Evolutionary conservation across 2,797 vertebrate genomes (phyloP), one percentile per base, ranked within the genome.

Genomic region (Pagetopsis macropterus): DNA sequence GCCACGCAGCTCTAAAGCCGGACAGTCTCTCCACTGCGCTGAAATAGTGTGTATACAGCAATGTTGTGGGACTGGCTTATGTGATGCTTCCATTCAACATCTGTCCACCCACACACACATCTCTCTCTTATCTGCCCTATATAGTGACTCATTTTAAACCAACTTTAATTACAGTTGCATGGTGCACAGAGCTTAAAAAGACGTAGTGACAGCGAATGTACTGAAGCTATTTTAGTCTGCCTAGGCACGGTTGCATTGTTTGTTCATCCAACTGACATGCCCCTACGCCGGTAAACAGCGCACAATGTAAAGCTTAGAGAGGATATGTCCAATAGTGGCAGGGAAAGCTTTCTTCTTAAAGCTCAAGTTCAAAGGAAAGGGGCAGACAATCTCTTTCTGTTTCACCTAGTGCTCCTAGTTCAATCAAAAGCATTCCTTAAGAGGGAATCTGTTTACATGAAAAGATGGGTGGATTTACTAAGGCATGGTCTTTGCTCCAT

Each of bases 101-200:
- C 60, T 69, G 58, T 60, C 45, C 65, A 27, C 43, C 31, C 56
- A 67, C 68, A 63, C 63, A 69, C 27, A 69, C 27, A 49, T 10
- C 45, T 14, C 16, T 31, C 37, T 73, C 69, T 73, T 76, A 73
- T 76, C 76, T 81, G 67, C 40, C 48, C 59, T 44, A 27, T 17
- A 70, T 55, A 54, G 58, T 15, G 55, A 68, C 40, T 65, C 44
- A 64, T 71, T 79, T 76, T 71, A 56, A 21, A 66, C 43, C 52
- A 70, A 64, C 65, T 71, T 80, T 76, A 71, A 80, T 78, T 69
- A 63, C 61, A 51, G 50, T 37, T 68, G 19, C 59, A 62, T 17
- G 19, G 21, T 14, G 1, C 63, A 76, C 49, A 14, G 23, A 43
- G 66, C 45, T 72, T 60, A 40, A 80, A 55, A 57, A 57, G 40